A percentile compares a stretch with the other conserved stretches of the same genome.
These are phyloP conservation scores for Diplazon laetatorius DNA, from an alignment of 2,888 invertebrate genomes.

Conservation along the genomic window DNA sequence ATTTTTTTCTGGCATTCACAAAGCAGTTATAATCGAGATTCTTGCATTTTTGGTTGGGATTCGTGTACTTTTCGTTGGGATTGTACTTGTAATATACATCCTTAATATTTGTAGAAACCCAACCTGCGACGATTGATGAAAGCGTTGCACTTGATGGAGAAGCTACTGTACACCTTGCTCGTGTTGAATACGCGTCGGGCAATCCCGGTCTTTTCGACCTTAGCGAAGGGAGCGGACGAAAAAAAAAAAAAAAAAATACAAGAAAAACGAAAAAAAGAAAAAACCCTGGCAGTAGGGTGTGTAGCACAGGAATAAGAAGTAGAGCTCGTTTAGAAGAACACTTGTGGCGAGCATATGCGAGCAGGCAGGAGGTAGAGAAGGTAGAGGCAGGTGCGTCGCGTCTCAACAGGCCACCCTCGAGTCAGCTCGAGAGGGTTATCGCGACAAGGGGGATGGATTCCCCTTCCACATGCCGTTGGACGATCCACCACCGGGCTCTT, in stretches of 20 bases:
- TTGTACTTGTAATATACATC: too few species aligned
- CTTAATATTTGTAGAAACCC: too few species aligned
- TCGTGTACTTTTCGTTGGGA: too few species aligned
- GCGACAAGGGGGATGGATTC: constrained; percentile 7
- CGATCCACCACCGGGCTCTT: constrained; percentile 15
- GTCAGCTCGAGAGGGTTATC: constrained; percentile 66
- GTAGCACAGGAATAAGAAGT: constrained; percentile 29
- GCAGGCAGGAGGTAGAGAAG: constrained; percentile 43
- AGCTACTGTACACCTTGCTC: too few species aligned
- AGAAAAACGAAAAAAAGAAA: background rate
- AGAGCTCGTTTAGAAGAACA: constrained; percentile 56
- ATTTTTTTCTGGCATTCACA: too few species aligned
- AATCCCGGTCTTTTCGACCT: constrained; percentile 4
- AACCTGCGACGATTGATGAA: too few species aligned
- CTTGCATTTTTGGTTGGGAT: too few species aligned
- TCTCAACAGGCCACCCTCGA: constrained; percentile 77
- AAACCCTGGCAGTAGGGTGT: background rate
- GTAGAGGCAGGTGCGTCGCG: constrained; percentile 74
- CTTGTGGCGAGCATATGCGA: constrained; percentile 46
- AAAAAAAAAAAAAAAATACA: too few species aligned
- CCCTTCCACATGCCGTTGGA: constrained; percentile 16
- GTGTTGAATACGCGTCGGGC: background rate
- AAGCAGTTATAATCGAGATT: too few species aligned
- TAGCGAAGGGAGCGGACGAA: background rate
- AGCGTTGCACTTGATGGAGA: too few species aligned